These are phyloP conservation scores for Halyomorpha halys DNA, from an alignment of 1,140 invertebrate genomes.

Conservation along the genomic window DNA sequence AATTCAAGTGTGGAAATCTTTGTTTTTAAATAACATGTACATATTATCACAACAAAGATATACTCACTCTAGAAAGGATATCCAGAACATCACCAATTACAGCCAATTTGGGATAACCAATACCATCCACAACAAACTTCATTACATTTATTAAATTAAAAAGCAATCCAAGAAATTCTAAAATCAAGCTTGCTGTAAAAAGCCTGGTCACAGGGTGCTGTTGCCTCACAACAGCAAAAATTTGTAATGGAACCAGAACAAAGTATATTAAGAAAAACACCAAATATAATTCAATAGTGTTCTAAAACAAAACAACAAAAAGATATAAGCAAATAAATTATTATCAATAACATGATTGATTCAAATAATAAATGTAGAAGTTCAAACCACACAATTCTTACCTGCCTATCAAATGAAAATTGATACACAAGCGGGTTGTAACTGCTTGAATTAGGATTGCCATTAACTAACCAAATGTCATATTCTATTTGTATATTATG, in stretches of 20 bases:
- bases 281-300: conserved; percentile 84
- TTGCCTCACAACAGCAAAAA: conserved; percentile 77
- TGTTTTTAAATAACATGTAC: too few relatives aligned
- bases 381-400: conserved; percentile 27
- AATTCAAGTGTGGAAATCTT: too few relatives aligned
- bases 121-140: conserved; percentile 80
- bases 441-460: conserved; percentile 73
- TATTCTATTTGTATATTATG: conserved; percentile 56
- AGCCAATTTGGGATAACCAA: conserved; percentile 66
- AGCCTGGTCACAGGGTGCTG: conserved; percentile 84
- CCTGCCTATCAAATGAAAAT: conserved; percentile 89
- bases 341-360: background rate
- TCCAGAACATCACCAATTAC: conserved; percentile 84
- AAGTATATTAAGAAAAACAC: conserved; percentile 81
- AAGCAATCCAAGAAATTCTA: conserved; percentile 75
- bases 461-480: conserved; percentile 93
- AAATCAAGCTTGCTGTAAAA: conserved; percentile 72
- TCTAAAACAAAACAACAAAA: conserved; percentile 40
- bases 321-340: background rate
- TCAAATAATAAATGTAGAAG: background rate
- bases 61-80: conserved; percentile 71
- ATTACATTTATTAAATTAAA: conserved; percentile 81
- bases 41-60: too few relatives aligned
- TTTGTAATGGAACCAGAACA: conserved; percentile 75
- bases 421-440: conserved; percentile 85